phyloP scores from a whole-genome alignment of 2,113 vertebrate species.

The Serinus canaria region DNA sequence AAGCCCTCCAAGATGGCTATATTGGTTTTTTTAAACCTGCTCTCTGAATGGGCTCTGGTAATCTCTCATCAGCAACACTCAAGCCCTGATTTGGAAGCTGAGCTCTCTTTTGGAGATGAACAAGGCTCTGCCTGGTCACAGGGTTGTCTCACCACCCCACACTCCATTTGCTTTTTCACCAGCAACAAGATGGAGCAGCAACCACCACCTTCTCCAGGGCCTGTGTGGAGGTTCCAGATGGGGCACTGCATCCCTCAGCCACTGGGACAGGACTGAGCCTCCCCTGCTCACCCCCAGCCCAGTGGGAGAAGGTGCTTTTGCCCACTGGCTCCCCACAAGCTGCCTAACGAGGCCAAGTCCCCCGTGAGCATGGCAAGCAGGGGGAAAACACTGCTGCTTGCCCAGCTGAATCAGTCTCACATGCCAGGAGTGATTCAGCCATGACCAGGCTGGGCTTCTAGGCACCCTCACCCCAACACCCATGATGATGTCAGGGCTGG shows the following conservation, averaged over 20 bases:
- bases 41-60: background rate
- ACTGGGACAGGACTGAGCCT: background rate
- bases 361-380: rapidly evolving
- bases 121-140: background rate
- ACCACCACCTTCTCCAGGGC: background rate
- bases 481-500: background rate
- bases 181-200: background rate
- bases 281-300: background rate
- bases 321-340: background rate
- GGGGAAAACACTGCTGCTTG: background rate
- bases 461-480: background rate
- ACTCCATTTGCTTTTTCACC: background rate
- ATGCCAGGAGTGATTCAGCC: constrained; percentile 6
- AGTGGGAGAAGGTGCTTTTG: background rate
- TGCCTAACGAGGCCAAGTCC: background rate
- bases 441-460: background rate
- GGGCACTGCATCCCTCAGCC: background rate
- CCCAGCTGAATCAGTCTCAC: constrained; percentile 15
- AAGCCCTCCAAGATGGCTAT: background rate
- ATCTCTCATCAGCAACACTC: background rate
- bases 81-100: background rate
- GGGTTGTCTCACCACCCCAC: background rate
- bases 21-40: background rate
- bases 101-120: background rate
- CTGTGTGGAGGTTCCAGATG: background rate